phyloP scores from a whole-genome alignment of 1,140 invertebrate species.

The Copidosoma floridanum region DNA sequence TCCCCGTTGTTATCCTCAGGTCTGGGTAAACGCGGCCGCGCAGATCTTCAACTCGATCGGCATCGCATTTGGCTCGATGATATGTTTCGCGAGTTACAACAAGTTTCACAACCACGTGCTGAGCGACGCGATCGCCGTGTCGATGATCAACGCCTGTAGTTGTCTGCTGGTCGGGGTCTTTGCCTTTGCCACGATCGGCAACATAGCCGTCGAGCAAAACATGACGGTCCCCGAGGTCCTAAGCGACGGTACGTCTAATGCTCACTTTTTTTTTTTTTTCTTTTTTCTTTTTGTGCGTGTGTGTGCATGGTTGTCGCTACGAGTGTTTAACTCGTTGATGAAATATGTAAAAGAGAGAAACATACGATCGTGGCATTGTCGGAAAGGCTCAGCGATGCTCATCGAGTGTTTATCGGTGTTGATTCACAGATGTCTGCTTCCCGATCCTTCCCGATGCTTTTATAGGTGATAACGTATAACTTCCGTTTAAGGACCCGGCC shows the following conservation, averaged over 20 bases:
- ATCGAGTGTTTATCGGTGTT: constrained; percentile 29
- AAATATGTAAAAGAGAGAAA: too few relatives aligned
- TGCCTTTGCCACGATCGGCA: constrained; percentile 84
- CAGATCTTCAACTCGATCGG: constrained; percentile 93
- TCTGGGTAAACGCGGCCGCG: constrained; percentile 88
- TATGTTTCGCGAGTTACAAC: constrained; percentile 94
- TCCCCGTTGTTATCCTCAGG: constrained; percentile 58
- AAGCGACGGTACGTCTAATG: constrained; percentile 68
- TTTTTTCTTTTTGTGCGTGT: too few relatives aligned
- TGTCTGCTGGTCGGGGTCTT: constrained; percentile 84
- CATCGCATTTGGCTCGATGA: constrained; percentile 88
- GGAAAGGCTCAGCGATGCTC: constrained; percentile 22
- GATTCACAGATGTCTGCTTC: constrained; percentile 38
- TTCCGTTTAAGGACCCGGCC: constrained; percentile 71
- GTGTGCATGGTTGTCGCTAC: too few relatives aligned
- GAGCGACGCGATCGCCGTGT: constrained; percentile 79
- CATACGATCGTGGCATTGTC: too few relatives aligned
- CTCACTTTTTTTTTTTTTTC: too few relatives aligned
- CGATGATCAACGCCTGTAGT: constrained; percentile 77
- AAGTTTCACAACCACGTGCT: constrained; percentile 88
- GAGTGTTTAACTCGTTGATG: too few relatives aligned
- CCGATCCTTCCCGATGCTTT: constrained; percentile 41
- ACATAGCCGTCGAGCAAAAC: constrained; percentile 78
- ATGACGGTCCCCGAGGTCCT: constrained; percentile 78
- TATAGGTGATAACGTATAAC: constrained; percentile 45